Percentiles rank a stretch among this genome's conserved stretches.
These are phyloP conservation scores for Protaetia brevitarsis DNA, from an alignment of 1,140 invertebrate species.

Conservation along the genomic window DNA sequence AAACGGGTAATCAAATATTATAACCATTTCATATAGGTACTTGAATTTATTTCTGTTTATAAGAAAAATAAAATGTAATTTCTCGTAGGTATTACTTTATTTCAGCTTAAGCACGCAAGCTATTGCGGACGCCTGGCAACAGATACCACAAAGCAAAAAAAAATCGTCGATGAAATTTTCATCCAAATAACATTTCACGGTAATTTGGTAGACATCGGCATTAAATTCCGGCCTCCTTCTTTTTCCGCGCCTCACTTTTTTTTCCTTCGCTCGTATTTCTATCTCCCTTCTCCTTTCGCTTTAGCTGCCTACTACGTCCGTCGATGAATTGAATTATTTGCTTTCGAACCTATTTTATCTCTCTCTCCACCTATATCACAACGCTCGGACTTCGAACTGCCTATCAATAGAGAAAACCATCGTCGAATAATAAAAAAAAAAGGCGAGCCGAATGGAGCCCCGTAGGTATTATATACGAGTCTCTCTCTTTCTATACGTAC, in stretches of 20 bases:
- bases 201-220: no score
- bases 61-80: no score
- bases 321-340: conserved; percentile 7
- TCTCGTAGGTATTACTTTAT: no score
- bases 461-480: background rate
- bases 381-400: background rate
- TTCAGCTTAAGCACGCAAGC: no score
- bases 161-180: no score
- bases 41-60: no score
- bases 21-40: no score
- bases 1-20: no score
- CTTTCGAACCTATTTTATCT: conserved; percentile 2
- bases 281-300: background rate
- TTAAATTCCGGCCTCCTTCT: background rate
- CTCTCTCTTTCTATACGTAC: background rate
- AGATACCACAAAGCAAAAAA: no score
- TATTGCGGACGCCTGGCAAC: no score
- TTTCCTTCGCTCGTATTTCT: background rate
- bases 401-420: background rate
- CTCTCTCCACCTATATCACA: no score
- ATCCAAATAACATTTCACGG: no score
- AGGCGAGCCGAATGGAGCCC: background rate
- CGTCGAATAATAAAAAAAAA: background rate
- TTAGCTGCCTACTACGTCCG: background rate
- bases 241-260: background rate